Conservation (phyloP, 2,797 vertebrate genomes). For the Tauraco hartlaubi region DNA sequence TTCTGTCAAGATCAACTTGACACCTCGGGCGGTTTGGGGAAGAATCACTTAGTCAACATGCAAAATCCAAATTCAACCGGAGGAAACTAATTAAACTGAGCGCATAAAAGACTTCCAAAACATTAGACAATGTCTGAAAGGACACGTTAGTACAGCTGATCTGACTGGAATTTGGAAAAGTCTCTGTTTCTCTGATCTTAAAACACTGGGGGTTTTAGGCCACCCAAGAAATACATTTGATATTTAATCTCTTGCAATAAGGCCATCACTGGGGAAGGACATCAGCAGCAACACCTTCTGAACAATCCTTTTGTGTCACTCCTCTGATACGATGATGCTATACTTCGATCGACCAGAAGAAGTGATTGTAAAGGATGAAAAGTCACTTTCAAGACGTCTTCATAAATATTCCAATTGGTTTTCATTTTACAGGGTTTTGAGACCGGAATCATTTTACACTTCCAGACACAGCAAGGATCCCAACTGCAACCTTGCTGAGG, state of each 20-base stretch:
- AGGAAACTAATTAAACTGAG: constrained; percentile 35
- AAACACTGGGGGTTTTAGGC: background rate
- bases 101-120: constrained; percentile 5
- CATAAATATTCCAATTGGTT: background rate
- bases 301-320: background rate
- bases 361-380: background rate
- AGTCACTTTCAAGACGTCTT: background rate
- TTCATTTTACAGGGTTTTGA: background rate
- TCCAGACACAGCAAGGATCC: background rate
- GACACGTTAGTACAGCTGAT: background rate
- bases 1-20: constrained; percentile 47
- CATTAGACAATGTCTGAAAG: background rate
- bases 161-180: background rate
- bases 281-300: background rate
- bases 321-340: background rate
- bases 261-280: background rate
- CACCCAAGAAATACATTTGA: background rate
- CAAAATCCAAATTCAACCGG: background rate
- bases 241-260: background rate
- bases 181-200: background rate
- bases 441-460: background rate
- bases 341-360: background rate
- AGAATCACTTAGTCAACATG: constrained; percentile 35
- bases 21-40: background rate
- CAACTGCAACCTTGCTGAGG: background rate